Conservation (phyloP, 2,113 vertebrate genomes). For the Vanacampus margaritifer region DNA sequence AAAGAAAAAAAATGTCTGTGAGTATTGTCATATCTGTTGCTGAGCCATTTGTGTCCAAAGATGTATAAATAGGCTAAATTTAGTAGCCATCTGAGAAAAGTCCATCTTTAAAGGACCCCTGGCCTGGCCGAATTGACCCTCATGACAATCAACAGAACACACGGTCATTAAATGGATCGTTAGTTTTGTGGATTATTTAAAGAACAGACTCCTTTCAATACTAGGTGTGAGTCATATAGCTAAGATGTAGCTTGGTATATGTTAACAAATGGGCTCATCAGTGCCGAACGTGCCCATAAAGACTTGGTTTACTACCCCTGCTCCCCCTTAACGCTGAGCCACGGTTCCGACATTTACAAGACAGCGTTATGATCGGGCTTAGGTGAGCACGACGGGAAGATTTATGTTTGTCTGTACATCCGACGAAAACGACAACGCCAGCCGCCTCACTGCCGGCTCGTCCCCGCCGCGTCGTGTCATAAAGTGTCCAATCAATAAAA, state of each 20-base stretch:
- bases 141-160: too few species aligned
- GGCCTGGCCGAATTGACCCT: too few species aligned
- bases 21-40: too few species aligned
- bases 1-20: too few species aligned
- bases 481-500: constrained; percentile 39
- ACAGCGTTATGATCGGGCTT: constrained; percentile 30
- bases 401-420: constrained; percentile 48
- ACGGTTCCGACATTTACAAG: constrained; percentile 42
- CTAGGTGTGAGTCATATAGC: neutral
- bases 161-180: too few species aligned
- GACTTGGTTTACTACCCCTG: constrained; percentile 13
- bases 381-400: constrained; percentile 26
- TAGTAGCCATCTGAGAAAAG: too few species aligned
- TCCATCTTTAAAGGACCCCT: too few species aligned
- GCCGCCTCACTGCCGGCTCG: constrained; percentile 7
- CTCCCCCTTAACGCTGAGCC: constrained; percentile 31
- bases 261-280: constrained; percentile 14
- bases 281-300: constrained; percentile 18
- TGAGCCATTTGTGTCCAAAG: too few species aligned
- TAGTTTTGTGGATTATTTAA: too few species aligned
- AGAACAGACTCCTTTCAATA: too few species aligned
- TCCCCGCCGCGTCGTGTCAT: constrained; percentile 35
- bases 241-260: neutral
- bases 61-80: too few species aligned
- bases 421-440: neutral